phyloP scores from a whole-genome alignment of 2,113 vertebrate genomes.

The Crotalus helleri region DNA sequence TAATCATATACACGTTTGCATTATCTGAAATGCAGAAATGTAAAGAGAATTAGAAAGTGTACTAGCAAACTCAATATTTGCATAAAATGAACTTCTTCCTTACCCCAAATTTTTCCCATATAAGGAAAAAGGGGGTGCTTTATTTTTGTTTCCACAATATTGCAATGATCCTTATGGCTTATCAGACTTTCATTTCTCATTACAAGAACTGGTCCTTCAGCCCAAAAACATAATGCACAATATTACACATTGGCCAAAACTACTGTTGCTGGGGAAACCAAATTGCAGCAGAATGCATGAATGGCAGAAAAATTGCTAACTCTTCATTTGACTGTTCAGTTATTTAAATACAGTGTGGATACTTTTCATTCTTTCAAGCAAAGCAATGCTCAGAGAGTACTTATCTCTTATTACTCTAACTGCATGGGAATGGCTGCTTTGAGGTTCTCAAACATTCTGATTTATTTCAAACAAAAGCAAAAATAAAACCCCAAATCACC shows the following conservation, averaged over 20 bases:
- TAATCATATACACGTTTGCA: not conserved
- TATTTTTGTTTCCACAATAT: slow-evolving; percentile 22
- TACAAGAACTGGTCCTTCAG: slow-evolving; percentile 1
- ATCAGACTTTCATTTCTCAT: slow-evolving; percentile 43
- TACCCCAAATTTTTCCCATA: slow-evolving; percentile 11
- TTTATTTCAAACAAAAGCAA: slow-evolving; percentile 21
- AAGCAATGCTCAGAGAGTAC: slow-evolving; percentile 34
- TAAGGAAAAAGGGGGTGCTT: slow-evolving; percentile 18
- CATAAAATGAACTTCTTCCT: not conserved
- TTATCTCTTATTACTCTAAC: slow-evolving; percentile 15
- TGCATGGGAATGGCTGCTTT: slow-evolving; percentile 16
- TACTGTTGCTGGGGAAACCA: slow-evolving; percentile 35
- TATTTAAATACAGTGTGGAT: slow-evolving; percentile 43
- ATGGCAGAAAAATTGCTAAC: slow-evolving; percentile 49
- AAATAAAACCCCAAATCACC: slow-evolving; percentile 28
- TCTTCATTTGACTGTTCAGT: slow-evolving; percentile 15
- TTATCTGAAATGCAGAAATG: not conserved
- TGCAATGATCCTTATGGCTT: slow-evolving; percentile 28
- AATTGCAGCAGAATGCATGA: slow-evolving; percentile 49
- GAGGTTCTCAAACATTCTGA: slow-evolving; percentile 17
- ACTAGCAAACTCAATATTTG: not conserved
- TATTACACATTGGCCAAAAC: slow-evolving; percentile 34
- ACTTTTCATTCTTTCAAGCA: slow-evolving; percentile 26
- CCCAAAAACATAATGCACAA: slow-evolving; percentile 26
- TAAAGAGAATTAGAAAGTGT: not conserved